Percentiles rank a stretch among this genome's conserved stretches.
These are phyloP conservation scores for Sebastes itinus DNA, from an alignment of 2,797 vertebrate genomes.

Conservation along the genomic window DNA sequence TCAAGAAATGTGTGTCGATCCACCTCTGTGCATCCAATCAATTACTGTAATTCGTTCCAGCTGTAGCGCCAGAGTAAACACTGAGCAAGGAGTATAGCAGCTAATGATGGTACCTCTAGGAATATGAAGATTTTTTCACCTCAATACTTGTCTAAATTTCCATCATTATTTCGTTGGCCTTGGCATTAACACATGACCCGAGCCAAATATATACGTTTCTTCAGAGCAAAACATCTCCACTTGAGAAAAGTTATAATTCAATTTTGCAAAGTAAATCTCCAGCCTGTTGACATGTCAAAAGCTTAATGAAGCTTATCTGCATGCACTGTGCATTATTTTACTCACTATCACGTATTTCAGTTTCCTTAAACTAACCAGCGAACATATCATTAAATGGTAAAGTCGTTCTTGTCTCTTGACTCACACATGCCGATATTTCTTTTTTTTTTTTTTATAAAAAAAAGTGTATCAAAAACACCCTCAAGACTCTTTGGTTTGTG, in stretches of 20 bases:
- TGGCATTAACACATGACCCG: slow-evolving; percentile 37
- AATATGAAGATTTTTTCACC: slow-evolving; percentile 25
- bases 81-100: slow-evolving; percentile 32
- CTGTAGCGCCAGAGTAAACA: slow-evolving; percentile 49
- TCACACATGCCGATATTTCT: slow-evolving; percentile 10
- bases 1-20: slow-evolving; percentile 37
- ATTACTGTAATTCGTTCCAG: slow-evolving; percentile 57
- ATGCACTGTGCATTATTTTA: slow-evolving; percentile 11
- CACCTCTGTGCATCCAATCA: slow-evolving; percentile 61
- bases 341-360: not conserved
- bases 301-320: slow-evolving; percentile 30
- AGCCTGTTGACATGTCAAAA: slow-evolving; percentile 48
- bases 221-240: slow-evolving; percentile 18
- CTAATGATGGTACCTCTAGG: slow-evolving; percentile 54
- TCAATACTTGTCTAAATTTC: slow-evolving; percentile 50
- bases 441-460: no score
- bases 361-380: not conserved
- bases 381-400: slow-evolving; percentile 11
- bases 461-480: slow-evolving; percentile 19
- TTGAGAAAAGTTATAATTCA: slow-evolving; percentile 31
- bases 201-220: slow-evolving; percentile 18
- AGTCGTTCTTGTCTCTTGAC: slow-evolving; percentile 1
- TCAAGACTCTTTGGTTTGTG: slow-evolving; percentile 23
- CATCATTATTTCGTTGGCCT: slow-evolving; percentile 54
- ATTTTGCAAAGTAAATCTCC: slow-evolving; percentile 20